Evolutionary conservation across 2,113 vertebrate species (phyloP).

Genomic region (Caranx ignobilis): DNA sequence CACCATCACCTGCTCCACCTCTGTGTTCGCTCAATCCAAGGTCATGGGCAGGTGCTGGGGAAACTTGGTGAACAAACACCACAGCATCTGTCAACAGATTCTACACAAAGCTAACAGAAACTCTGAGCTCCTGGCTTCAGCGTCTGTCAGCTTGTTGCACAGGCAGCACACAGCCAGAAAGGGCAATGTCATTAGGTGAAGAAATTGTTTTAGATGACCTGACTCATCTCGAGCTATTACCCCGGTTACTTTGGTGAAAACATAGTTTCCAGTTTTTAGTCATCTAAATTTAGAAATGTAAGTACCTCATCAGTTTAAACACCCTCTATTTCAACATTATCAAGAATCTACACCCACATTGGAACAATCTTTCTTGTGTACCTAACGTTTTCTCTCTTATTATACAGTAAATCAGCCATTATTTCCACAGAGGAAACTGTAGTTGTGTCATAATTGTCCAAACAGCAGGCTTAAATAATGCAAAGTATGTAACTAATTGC

Average conservation of each 20-base stretch:
- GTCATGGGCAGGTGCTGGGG: not conserved
- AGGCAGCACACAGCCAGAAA: not conserved
- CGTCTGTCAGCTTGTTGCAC: not conserved
- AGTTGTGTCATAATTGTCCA: too few species aligned
- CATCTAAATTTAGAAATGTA: slow-evolving; percentile 10
- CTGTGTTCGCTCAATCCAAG: not conserved
- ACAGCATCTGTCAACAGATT: not conserved
- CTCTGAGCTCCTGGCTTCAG: not conserved
- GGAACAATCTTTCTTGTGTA: not conserved
- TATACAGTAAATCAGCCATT: not conserved
- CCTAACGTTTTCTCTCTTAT: not conserved
- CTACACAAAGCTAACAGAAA: not conserved
- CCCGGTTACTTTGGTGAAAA: slow-evolving; percentile 25
- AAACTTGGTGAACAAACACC: not conserved
- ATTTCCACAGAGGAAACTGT: slow-evolving; percentile 8
- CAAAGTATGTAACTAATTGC: not conserved
- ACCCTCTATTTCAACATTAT: not conserved
- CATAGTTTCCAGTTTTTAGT: slow-evolving; percentile 21
- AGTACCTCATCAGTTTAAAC: not conserved
- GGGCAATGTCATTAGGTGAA: not conserved
- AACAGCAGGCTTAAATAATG: not conserved
- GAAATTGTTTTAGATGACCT: not conserved
- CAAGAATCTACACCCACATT: not conserved
- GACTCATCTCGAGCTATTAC: slow-evolving; percentile 6
- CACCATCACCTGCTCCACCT: not conserved